These are phyloP conservation scores for Ctenicera cuprea DNA, from an alignment of 2,888 invertebrate species.

Conservation along the genomic window DNA sequence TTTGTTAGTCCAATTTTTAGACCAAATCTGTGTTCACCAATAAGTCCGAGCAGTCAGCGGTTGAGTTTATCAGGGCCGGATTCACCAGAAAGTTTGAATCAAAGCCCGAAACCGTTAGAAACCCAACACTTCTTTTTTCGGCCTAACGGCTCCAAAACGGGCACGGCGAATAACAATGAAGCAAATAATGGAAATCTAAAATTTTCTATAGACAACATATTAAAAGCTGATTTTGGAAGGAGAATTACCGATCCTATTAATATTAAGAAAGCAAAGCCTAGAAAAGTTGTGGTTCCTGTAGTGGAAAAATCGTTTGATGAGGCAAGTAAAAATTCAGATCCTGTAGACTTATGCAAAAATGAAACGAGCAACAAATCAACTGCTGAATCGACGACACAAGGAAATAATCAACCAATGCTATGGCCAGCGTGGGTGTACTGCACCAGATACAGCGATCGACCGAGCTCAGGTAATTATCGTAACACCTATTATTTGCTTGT, in stretches of 20 bases:
- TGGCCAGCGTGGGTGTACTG: constrained; percentile 99
- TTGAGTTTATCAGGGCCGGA: constrained; percentile 63
- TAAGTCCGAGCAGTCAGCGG: constrained; percentile 56
- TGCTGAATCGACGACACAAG: constrained; percentile 67
- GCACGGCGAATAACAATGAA: constrained; percentile 63
- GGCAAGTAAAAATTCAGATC: constrained; percentile 61
- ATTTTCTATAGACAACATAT: constrained; percentile 91
- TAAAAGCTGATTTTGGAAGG: constrained; percentile 89
- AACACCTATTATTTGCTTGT: constrained; percentile 1
- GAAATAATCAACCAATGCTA: constrained; percentile 69
- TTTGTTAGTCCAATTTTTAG: constrained; percentile 60
- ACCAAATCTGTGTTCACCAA: constrained; percentile 60
- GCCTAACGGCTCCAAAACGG: constrained; percentile 57
- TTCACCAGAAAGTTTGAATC: constrained; percentile 60
- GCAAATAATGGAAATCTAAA: constrained; percentile 75
- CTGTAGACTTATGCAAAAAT: constrained; percentile 70
- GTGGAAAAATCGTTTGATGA: constrained; percentile 69
- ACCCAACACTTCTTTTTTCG: constrained; percentile 64
- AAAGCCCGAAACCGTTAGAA: constrained; percentile 62
- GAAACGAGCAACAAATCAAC: constrained; percentile 65
- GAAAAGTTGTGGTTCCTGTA: constrained; percentile 56
- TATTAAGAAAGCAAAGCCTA: constrained; percentile 74
- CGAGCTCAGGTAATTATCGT: constrained; percentile 86
- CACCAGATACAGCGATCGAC: constrained; percentile 94
- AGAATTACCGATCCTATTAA: constrained; percentile 81